Evolutionary conservation across 2,797 vertebrate species (phyloP), one percentile per base, ranked within the genome.

Genomic region (Platyrinchus mystaceus): DNA sequence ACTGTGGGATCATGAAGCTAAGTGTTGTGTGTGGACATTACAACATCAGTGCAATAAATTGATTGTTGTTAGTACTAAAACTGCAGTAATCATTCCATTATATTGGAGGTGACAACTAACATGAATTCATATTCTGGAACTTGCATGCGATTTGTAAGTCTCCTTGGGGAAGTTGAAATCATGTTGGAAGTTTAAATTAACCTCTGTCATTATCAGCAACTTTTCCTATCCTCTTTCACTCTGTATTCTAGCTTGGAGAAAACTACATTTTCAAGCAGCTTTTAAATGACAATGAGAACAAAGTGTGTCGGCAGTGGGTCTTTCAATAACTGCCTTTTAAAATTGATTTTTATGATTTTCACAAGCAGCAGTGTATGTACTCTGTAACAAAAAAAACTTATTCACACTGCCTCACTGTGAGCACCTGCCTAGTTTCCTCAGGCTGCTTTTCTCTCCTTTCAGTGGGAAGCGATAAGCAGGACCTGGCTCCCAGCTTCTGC

Each of bases 1-100:
- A 36, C 77, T 94, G 63, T 58, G 67, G 84, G 86, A 95, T 96
- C 75, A 71, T 76, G 62, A 95, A 94, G 71, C 85, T 90, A 82
- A 94, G 63, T 81, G 76, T 90, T 94, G 87, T 92, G 84, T 93
- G 73, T 95, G 96, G 95, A 92, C 81, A 52, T 94, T 93, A 32
- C 67, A 93, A 82, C 60, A 92, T 68, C 68, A 80, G 24, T 84
- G 64, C 49, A 32, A 87, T 96, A 94, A 96, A 97, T 84, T 94
- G 87, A 47, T 95, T 73, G 55, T 52, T 37, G 0, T 67, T 91
- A 74, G 59, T 91, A 89, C 89, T 93, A 50, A 83, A 94, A 92
- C 16, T 84, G 53, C 23, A 24, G 0, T 56, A 56, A 27, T 95
- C 36, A 55, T 64, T 93, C 75, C 3, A 5, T 91, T 95, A 32